phyloP scores from a whole-genome alignment of 1,140 invertebrate species.

The Venustaconcha ellipsiformis region DNA sequence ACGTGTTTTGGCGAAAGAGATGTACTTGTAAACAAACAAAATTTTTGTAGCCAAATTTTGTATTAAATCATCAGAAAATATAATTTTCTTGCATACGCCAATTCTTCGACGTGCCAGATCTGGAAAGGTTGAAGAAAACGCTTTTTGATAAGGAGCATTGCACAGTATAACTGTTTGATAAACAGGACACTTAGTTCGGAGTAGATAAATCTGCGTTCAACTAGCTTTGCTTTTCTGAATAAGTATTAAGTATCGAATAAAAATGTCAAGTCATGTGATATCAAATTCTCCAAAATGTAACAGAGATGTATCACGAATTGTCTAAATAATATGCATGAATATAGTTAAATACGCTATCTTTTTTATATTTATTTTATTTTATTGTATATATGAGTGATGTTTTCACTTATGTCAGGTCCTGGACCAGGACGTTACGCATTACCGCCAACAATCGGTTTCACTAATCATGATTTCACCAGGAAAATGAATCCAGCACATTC shows the following conservation, averaged over 20 bases:
- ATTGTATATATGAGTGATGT: not conserved
- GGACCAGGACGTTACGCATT: slow-evolving; percentile 51
- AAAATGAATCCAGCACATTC: slow-evolving; percentile 48
- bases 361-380: not conserved
- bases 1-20: no score
- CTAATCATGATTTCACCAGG: slow-evolving; percentile 50
- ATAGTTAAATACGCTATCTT: not conserved
- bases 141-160: no score
- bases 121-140: no score
- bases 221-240: not conserved
- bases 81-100: no score
- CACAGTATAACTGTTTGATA: no score
- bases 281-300: not conserved
- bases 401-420: slow-evolving; percentile 37
- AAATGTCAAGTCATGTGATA: not conserved
- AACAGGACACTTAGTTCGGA: no score
- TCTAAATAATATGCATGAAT: not conserved
- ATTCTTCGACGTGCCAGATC: no score
- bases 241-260: not conserved
- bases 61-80: no score
- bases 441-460: slow-evolving; percentile 45
- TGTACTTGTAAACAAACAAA: no score
- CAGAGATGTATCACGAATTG: not conserved
- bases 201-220: no score
- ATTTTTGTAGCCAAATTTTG: no score